Evolutionary conservation across 2,113 vertebrate genomes (phyloP), one percentile per base, ranked within the genome.

Genomic region (Archocentrus centrarchus): DNA sequence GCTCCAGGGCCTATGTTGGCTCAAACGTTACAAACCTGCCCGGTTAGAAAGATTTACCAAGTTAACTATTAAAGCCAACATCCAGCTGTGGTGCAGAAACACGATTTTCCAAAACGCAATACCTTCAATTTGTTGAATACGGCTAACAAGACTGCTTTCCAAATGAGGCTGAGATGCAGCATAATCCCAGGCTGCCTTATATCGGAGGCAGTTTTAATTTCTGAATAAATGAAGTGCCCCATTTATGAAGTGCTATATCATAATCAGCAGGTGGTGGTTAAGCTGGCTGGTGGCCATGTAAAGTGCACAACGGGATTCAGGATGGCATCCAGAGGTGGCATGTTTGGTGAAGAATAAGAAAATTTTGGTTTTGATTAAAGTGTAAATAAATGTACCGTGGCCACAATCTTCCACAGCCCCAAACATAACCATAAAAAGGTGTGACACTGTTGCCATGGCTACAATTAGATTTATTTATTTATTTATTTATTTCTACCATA

Each of bases 11-110:
- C 78, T 70, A 60, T 75, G 86, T 63, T 24, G 32, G 77, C 78
- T 87, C 57, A 80, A 89, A 90, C 2, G n/a, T 61, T 84, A 59
- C 87, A 88, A 91, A 90, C 78, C 84, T 77, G 59, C 39, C 59
- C 6, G 18, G 10, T 57, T 75, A 79, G 44, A 86, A 88, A 82
- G 22, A 91, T 89, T 85, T 63, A 81, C n/a, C 2, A 11, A 75
- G 77, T 83, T 6, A 24, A 64, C 83, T 82, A 27, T 88, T 75
- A 87, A 85, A 84, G 63, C 59, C 24, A 11, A 11, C 22, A 57
- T 79, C 66, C 63, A 79, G 76, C 59, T 77, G 55, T n/a, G 30
- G 70, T 24, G 6, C 2, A 13, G 39, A 59, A 22, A 59, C 15
- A 3, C 18, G 8, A 79, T 50, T 37, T 78, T 39, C 3, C 18